A percentile compares a stretch with the other conserved stretches of the same genome.
These are phyloP conservation scores for Linnaemya tessellans DNA, from an alignment of 2,888 invertebrate species.

Conservation along the genomic window DNA sequence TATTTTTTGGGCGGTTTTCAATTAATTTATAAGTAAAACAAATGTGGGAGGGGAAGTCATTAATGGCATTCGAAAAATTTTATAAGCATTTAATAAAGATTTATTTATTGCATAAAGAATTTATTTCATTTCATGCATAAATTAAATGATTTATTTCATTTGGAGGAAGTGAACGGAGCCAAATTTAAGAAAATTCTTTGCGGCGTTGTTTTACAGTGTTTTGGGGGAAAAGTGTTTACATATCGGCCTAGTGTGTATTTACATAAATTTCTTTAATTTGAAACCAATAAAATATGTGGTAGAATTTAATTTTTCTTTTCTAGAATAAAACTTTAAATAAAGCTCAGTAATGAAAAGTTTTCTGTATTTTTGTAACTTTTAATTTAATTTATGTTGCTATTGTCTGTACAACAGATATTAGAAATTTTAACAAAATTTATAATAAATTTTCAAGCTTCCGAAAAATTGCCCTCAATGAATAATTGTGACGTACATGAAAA, in stretches of 20 bases:
- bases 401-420: too few relatives aligned
- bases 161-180: background rate
- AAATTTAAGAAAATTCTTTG: background rate
- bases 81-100: background rate
- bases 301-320: background rate
- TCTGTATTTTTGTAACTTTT: too few relatives aligned
- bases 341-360: too few relatives aligned
- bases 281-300: too few relatives aligned
- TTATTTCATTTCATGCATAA: constrained; percentile 3
- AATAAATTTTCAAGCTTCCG: too few relatives aligned
- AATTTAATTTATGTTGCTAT: background rate
- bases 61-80: background rate
- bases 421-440: too few relatives aligned
- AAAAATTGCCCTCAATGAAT: too few relatives aligned
- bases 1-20: background rate
- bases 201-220: background rate
- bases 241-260: too few relatives aligned
- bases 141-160: constrained; percentile 29
- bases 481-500: too few relatives aligned
- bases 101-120: constrained; percentile 1
- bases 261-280: too few relatives aligned
- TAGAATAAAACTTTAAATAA: too few relatives aligned
- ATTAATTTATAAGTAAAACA: constrained; percentile 3
- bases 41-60: background rate
- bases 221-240: background rate